These are phyloP conservation scores for Nasonia longicornis DNA, from an alignment of 1,140 invertebrate species.

Conservation along the genomic window DNA sequence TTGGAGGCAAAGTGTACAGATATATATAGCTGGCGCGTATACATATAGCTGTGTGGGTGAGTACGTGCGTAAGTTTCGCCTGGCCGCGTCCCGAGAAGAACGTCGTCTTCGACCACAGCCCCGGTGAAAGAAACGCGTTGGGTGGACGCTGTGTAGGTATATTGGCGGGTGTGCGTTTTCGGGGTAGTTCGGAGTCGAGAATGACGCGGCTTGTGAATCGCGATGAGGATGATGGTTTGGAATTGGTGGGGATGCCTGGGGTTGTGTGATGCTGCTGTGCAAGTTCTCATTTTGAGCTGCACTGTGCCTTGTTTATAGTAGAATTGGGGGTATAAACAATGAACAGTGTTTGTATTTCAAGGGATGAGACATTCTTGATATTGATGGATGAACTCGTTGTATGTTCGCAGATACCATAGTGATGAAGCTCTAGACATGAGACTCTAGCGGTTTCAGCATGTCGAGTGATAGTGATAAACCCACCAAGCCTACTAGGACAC, in stretches of 20 bases:
- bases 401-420: conserved; percentile 2
- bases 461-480: conserved; percentile 59
- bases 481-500: conserved; percentile 52
- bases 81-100: background rate
- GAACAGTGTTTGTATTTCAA: background rate
- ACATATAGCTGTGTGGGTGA: background rate
- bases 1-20: background rate
- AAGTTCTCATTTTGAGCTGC: background rate
- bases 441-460: conserved; percentile 54
- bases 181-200: background rate
- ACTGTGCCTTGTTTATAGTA: background rate
- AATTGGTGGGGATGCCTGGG: background rate
- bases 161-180: background rate
- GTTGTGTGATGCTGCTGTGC: background rate
- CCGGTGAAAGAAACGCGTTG: background rate
- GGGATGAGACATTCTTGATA: background rate
- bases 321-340: background rate
- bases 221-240: background rate
- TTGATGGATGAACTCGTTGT: background rate
- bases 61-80: background rate
- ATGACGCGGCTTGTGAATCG: background rate
- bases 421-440: conserved; percentile 21
- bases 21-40: background rate
- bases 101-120: background rate
- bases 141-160: background rate